Conservation (phyloP, 2,113 vertebrate genomes). For the Hystrix brachyura region DNA sequence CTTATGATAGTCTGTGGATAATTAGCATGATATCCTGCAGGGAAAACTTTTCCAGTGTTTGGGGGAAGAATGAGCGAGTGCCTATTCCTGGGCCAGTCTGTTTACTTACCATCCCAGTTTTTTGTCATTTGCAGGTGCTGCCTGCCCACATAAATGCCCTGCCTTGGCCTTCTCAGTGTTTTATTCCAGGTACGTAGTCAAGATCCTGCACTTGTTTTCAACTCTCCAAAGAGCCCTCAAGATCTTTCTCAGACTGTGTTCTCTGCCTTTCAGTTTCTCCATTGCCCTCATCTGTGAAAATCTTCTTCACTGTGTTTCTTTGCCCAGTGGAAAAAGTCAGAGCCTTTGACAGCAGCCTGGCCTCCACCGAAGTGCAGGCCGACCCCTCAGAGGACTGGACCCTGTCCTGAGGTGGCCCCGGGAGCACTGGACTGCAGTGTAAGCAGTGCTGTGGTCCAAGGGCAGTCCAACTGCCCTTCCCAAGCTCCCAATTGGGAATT, state of each 20-base stretch:
- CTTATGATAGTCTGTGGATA: neutral
- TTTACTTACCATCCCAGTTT: neutral
- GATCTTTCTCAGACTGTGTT: neutral
- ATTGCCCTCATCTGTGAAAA: neutral
- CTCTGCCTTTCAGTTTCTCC: neutral
- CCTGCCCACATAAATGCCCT: neutral
- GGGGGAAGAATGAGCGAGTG: neutral
- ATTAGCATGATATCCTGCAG: neutral
- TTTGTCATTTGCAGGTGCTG: neutral
- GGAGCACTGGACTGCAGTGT: neutral
- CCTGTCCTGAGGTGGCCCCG: neutral
- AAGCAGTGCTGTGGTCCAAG: neutral
- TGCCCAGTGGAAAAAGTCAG: neutral
- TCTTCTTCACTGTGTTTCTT: neutral
- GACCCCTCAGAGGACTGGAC: neutral
- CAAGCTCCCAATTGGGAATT: neutral
- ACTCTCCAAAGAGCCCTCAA: neutral
- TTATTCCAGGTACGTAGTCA: neutral
- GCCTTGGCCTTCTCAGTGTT: neutral
- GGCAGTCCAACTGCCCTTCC: neutral
- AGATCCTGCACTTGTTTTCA: neutral
- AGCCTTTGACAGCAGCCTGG: neutral
- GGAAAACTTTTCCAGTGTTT: neutral
- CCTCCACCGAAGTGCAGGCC: neutral
- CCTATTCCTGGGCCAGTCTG: neutral